Evolutionary conservation across 35 echinoderm and acorn worm species (phyloP).

Genomic region (Anneissia japonica): DNA sequence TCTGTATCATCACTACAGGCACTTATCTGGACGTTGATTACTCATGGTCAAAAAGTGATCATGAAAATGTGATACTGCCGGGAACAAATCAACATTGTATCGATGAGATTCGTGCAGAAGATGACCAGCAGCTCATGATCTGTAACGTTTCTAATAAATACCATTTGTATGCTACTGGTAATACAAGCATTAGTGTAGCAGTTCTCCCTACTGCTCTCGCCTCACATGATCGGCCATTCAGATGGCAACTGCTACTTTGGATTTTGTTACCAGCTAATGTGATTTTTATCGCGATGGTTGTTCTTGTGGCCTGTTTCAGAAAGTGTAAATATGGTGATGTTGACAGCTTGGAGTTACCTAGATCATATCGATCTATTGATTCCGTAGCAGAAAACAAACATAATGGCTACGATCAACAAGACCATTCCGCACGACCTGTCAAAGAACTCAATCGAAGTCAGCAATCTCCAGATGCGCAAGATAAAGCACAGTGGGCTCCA

Average conservation of each 20-base stretch:
- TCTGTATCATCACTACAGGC: not conserved
- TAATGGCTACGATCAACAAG: too few species aligned
- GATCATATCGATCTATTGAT: too few species aligned
- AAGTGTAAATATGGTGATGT: not conserved
- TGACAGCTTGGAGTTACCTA: too few species aligned
- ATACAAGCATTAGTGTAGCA: not conserved
- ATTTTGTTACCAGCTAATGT: not conserved
- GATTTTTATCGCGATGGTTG: not conserved
- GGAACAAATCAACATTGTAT: not conserved
- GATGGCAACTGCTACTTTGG: not conserved
- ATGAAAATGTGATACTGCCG: not conserved
- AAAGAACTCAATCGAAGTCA: too few species aligned
- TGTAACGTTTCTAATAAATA: not conserved
- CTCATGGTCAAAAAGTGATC: not conserved
- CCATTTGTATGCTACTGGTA: not conserved
- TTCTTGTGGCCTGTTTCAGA: not conserved
- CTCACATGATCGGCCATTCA: not conserved
- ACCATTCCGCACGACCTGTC: too few species aligned
- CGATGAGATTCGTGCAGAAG: not conserved
- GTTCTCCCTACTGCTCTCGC: not conserved
- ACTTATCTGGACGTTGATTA: not conserved
- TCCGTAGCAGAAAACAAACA: too few species aligned
- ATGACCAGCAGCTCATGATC: not conserved
- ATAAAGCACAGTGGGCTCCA: too few species aligned
- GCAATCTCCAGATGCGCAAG: too few species aligned